A percentile compares a stretch with the other conserved stretches of the same genome.
Conservation (phyloP, 2,113 vertebrate species). For the Camelus bactrianus region DNA sequence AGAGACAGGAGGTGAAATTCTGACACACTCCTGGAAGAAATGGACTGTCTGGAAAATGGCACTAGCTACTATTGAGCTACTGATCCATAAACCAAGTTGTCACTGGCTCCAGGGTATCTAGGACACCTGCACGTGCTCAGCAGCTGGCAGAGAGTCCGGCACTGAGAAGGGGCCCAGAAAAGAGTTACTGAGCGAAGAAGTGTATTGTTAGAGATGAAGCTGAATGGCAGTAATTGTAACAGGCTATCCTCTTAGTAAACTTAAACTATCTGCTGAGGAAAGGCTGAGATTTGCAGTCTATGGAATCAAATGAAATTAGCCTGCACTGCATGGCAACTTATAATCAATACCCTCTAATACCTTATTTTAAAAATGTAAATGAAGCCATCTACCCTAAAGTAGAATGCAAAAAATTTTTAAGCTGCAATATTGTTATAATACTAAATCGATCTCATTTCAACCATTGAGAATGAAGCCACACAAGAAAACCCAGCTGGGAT, state of each 20-base stretch:
- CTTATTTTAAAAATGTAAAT: conserved; percentile 67
- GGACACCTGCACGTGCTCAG: not conserved
- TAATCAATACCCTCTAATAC: conserved; percentile 55
- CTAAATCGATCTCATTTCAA: conserved; percentile 51
- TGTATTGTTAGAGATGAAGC: not conserved
- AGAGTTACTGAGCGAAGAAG: not conserved
- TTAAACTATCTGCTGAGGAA: not conserved
- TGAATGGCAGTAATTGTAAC: not conserved
- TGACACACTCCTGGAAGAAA: not conserved
- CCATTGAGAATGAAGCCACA: conserved; percentile 56
- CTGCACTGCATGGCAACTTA: not conserved
- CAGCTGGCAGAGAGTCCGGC: not conserved
- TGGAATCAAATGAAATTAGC: not conserved
- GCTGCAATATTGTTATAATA: conserved; percentile 57
- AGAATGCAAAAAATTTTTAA: conserved; percentile 54
- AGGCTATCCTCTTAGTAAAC: not conserved
- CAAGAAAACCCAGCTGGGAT: conserved; percentile 63
- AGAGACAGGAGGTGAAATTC: not conserved
- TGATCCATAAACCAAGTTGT: not conserved
- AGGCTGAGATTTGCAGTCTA: not conserved
- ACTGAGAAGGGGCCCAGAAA: not conserved
- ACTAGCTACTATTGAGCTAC: not conserved
- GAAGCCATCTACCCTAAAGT: conserved; percentile 48
- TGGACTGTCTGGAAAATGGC: not conserved
- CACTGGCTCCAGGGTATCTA: not conserved